Base-by-base conservation (phyloP, 2,797 vertebrate genomes). In the Hippocampus kuda region DNA sequence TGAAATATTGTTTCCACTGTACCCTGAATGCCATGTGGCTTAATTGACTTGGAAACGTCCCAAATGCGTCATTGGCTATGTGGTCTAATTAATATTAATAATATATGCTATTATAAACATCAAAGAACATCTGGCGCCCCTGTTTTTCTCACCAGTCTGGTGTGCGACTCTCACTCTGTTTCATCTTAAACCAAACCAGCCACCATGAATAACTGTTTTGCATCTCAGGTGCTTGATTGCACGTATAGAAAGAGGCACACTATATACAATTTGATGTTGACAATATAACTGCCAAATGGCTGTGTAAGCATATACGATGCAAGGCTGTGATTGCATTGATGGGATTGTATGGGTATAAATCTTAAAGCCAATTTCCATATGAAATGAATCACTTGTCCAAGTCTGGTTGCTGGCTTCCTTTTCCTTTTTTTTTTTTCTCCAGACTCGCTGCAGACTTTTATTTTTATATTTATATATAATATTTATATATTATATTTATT, bases 81-180 rank as follows among this genome's bases (percentile, higher is more conserved):
- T 94, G 95, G 94, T 97, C 94, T 97, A 97, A 97, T 97, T 97
- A 97, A 97, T 97, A 97, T 97, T 96, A 97, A 97, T 97, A 97
- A 97, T 97, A 97, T 96, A 97, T 96, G 95, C 94, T 94, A 97
- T 97, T 97, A 97, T 97, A 96, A 97, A 97, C 95, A 97, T 97
- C 95, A 97, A 96, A 97, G 94, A 97, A 97, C 95, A 97, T 96
- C 95, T 97, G 95, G 93, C 96, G 93, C 93, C 94, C 94, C 94
- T 95, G 94, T 95, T 97, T 95, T 93, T 93, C 94, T 93, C 92
- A 90, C 92, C 92, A 94, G 93, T 92, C 92, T 93, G 91, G 92
- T 92, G 92, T 92, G 86, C 80, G 81, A 84, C 85, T 87, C 79
- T 69, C 74, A n/a, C 73, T 74, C 81, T 79, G 83, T 88, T 87